These are phyloP conservation scores for Periparus ater DNA, from an alignment of 2,797 vertebrate species.

Conservation along the genomic window DNA sequence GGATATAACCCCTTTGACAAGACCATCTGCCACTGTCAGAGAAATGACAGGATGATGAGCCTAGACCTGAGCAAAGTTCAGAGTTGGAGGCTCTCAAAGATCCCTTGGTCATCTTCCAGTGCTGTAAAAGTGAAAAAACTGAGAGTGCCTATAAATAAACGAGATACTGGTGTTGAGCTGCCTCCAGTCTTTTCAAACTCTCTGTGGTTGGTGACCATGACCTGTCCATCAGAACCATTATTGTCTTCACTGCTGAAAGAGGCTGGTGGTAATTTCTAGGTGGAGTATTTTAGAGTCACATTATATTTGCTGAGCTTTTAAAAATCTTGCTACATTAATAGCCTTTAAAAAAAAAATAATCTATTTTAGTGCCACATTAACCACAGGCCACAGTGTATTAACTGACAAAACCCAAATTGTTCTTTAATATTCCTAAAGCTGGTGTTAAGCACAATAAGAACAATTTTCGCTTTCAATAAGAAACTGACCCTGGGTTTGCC, in stretches of 20 bases:
- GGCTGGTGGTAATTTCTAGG: constrained; percentile 11
- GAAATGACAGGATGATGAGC: not conserved
- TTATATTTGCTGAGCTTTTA: constrained; percentile 37
- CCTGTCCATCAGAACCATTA: not conserved
- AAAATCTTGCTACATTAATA: constrained; percentile 55
- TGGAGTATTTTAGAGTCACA: not conserved
- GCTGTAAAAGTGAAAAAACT: not conserved
- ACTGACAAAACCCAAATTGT: constrained; percentile 71
- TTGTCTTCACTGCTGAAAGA: not conserved
- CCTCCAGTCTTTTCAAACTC: not conserved
- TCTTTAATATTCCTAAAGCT: constrained; percentile 82
- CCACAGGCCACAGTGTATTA: constrained; percentile 66
- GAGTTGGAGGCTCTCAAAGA: not conserved
- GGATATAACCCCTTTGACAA: not conserved
- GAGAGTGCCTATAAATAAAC: not conserved
- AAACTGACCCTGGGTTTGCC: constrained; percentile 70
- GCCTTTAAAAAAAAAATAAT: constrained; percentile 5
- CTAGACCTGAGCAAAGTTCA: rapidly evolving
- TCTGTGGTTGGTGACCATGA: not conserved
- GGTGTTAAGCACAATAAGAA: constrained; percentile 83
- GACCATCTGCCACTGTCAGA: not conserved
- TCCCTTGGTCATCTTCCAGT: not conserved
- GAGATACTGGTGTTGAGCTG: not conserved
- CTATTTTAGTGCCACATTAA: constrained; percentile 66
- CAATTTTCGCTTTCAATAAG: constrained; percentile 75